Percentiles rank a stretch among this genome's conserved stretches.
Evolutionary conservation across 2,888 invertebrate species (phyloP).

Genomic region (Polydrusus tereticollis): DNA sequence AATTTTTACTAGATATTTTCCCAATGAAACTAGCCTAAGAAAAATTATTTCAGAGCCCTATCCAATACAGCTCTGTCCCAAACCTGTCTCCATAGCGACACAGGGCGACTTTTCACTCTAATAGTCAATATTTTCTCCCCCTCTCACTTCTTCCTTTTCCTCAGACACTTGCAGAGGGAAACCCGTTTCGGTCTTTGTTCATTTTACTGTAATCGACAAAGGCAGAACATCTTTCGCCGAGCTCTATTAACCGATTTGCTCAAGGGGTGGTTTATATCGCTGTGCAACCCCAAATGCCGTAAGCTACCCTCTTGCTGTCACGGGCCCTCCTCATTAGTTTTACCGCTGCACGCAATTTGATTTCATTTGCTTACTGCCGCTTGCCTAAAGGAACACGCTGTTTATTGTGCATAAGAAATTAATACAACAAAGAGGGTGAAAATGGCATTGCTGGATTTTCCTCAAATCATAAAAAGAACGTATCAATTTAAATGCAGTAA

Average conservation of each 20-base stretch:
- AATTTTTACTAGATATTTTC: too few relatives aligned
- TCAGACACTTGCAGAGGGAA: background rate
- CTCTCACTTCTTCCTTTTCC: slow-evolving; percentile 37
- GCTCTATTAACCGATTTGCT: background rate
- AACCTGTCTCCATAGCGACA: slow-evolving; percentile 62
- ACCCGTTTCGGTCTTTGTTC: background rate
- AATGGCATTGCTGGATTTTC: too few relatives aligned
- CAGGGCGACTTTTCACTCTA: slow-evolving; percentile 63
- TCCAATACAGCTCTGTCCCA: slow-evolving; percentile 53
- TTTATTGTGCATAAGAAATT: too few relatives aligned
- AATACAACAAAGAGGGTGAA: too few relatives aligned
- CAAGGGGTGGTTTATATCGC: background rate
- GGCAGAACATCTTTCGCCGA: background rate
- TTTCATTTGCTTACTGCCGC: slow-evolving; percentile 32
- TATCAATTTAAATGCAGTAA: too few relatives aligned
- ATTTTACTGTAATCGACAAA: background rate
- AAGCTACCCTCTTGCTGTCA: slow-evolving; percentile 1
- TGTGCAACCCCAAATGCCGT: background rate
- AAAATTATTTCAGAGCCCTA: background rate
- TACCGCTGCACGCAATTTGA: slow-evolving; percentile 33
- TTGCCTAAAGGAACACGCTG: too few relatives aligned
- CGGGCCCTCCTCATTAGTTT: slow-evolving; percentile 29
- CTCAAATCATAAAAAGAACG: too few relatives aligned
- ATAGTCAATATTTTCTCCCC: slow-evolving; percentile 65
- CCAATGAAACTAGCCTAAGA: too few relatives aligned